These are phyloP conservation scores for Papilio demoleus DNA, from an alignment of 2,888 invertebrate genomes.

Conservation along the genomic window DNA sequence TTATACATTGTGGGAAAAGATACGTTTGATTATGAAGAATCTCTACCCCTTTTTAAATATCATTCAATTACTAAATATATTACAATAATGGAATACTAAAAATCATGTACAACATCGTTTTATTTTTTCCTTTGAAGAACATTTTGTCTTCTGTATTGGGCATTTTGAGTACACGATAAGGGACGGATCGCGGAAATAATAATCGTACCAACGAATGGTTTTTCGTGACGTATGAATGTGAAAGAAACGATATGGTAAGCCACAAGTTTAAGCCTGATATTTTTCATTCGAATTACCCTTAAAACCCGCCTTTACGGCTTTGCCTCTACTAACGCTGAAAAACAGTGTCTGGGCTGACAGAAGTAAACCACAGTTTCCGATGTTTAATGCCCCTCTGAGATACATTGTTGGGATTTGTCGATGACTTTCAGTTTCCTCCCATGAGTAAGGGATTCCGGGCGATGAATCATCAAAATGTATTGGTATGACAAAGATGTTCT, in stretches of 20 bases:
- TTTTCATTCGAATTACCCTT: not conserved
- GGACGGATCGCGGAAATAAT: slow-evolving; percentile 7
- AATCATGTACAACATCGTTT: no score
- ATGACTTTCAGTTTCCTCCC: not conserved
- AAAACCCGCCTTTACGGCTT: not conserved
- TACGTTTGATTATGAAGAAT: slow-evolving; percentile 15
- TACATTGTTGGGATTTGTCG: not conserved
- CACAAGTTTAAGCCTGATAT: not conserved
- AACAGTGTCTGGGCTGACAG: not conserved
- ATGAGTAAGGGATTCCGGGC: no score
- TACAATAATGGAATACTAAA: no score
- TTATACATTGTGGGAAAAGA: slow-evolving; percentile 58
- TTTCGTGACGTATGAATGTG: slow-evolving; percentile 1
- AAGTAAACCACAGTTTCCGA: not conserved
- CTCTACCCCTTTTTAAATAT: not conserved
- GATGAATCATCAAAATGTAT: no score
- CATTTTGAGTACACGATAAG: slow-evolving; percentile 3
- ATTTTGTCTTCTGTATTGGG: not conserved
- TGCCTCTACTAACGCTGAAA: not conserved
- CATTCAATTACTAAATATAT: not conserved
- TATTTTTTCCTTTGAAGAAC: not conserved
- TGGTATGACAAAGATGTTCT: no score
- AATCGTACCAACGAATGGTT: not conserved
- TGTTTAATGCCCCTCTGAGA: not conserved
- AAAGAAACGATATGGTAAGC: not conserved